These are phyloP conservation scores for Bucco capensis DNA, from an alignment of 2,113 vertebrate genomes.

Conservation along the genomic window DNA sequence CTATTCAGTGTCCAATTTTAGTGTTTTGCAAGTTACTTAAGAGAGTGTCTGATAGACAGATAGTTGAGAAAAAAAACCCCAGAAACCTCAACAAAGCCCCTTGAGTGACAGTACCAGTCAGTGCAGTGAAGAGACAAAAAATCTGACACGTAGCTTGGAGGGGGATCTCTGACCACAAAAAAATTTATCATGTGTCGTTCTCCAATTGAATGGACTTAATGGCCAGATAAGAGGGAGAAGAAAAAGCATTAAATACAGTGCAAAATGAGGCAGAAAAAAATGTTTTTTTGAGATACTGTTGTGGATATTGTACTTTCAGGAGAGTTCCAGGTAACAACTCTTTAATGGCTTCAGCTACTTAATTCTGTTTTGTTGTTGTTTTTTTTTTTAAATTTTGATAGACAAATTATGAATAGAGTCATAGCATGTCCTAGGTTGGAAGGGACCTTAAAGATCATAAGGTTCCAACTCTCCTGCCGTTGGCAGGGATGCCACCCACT, in stretches of 20 bases:
- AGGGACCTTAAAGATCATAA: too few species aligned
- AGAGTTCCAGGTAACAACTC: neutral
- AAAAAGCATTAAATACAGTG: neutral
- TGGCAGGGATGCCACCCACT: too few species aligned
- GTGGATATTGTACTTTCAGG: neutral
- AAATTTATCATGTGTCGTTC: neutral
- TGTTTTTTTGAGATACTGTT: neutral
- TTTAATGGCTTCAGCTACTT: neutral
- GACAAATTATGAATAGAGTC: too few species aligned
- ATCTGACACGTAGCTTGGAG: neutral
- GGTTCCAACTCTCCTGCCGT: too few species aligned
- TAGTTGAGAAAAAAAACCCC: neutral
- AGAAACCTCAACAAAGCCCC: neutral
- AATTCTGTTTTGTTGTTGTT: too few species aligned
- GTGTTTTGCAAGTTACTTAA: neutral
- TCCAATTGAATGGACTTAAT: neutral
- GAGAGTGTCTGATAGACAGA: neutral
- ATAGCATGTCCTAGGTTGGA: too few species aligned
- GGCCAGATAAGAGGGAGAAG: neutral
- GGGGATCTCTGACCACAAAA: neutral
- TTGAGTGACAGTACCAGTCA: neutral
- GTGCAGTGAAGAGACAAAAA: neutral
- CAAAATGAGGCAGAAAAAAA: neutral
- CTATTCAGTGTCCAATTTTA: neutral
- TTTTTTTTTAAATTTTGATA: neutral